Conservation (phyloP, 2,888 invertebrate genomes). For the Ariolimax columbianus region DNA sequence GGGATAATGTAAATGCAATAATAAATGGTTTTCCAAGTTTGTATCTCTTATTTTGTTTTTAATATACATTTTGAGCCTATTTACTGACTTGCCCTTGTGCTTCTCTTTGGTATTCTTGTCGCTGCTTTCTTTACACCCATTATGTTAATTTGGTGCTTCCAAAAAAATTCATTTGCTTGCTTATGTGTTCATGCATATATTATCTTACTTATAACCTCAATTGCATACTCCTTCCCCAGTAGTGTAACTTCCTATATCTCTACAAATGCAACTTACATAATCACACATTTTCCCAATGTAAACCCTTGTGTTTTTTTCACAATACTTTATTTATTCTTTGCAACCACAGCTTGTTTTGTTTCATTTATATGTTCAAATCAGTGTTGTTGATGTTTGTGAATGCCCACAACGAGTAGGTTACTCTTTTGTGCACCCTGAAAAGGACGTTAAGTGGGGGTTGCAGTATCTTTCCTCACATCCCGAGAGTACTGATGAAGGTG, state of each 20-base stretch:
- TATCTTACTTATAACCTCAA: background rate
- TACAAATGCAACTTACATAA: conserved; percentile 1
- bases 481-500: no score
- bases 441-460: no score
- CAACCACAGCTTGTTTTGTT: conserved; percentile 30
- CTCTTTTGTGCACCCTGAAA: no score
- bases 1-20: no score
- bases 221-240: background rate
- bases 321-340: conserved; percentile 9
- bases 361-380: conserved; percentile 45
- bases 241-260: background rate
- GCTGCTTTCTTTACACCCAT: background rate
- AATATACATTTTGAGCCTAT: no score
- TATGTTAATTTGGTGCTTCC: background rate
- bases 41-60: no score
- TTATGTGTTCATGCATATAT: background rate
- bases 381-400: conserved; percentile 39
- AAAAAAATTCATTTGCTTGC: background rate
- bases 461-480: no score
- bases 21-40: no score
- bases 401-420: no score
- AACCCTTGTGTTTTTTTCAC: background rate
- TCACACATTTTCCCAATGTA: background rate
- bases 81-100: no score
- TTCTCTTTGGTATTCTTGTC: no score